Base-by-base conservation (phyloP, 2,797 vertebrate species). In the Pipistrellus kuhlii region DNA sequence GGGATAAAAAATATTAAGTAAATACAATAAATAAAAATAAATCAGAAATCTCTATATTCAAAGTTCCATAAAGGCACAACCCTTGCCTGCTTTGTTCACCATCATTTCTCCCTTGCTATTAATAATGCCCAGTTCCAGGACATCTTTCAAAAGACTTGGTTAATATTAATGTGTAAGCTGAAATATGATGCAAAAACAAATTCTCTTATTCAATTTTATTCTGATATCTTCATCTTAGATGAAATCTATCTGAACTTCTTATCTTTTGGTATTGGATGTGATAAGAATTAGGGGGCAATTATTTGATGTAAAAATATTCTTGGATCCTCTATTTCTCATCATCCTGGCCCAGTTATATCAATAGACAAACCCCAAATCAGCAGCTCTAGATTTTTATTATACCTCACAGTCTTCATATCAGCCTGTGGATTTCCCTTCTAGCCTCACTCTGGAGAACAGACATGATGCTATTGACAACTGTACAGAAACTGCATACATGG, bases 401-500 rank as follows among this genome's bases (percentile, higher is more conserved):
- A 59, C 4, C 14, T 35, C 76, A 69, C 21, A 44, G 20, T 46
- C 46, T 48, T 23, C 75, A 69, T 10, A 27, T 32, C 30, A 21
- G 30, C 9, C 21, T 35, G 7, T 32, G 30, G 7, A 20, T 1
- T 71, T 59, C 41, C 38, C 38, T 46, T 59, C 66, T 25, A 32
- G 30, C 8, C 14, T 83, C 17, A 21, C 4, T 51, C 7, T 35
- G 32, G 38, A 38, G 32, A 15, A 38, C 14, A 72, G 12, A 32
- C 46, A 10, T 17, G 9, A 3, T 15, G 57, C 1, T 59, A 3
- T 27, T 20, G 15, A 30, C 27, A 81, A 3, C 3, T 55, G 1
- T 7, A 21, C 0, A 76, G 62, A 12, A 66, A 11, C 11, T 35
- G 10, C 0, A 46, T 18, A 4, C 5, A 14, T 8, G 6, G 7